Evolutionary conservation across 2,888 invertebrate species (phyloP).

Genomic region (Encarsia formosa): DNA sequence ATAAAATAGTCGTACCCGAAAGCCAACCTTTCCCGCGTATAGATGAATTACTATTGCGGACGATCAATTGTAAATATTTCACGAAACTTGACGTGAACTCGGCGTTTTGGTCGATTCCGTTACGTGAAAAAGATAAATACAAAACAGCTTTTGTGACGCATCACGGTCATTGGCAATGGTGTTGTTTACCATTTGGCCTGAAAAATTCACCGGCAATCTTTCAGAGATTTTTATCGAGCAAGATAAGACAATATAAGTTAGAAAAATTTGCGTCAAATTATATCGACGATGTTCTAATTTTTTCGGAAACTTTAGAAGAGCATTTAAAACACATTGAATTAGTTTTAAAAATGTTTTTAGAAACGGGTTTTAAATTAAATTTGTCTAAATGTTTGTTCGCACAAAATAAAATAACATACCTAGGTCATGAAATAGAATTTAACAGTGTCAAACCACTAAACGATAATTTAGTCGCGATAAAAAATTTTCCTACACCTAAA

Average conservation of each 20-base stretch:
- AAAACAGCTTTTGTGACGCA: too few relatives aligned
- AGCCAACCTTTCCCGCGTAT: constrained; percentile 26
- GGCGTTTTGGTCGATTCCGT: too few relatives aligned
- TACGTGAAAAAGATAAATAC: too few relatives aligned
- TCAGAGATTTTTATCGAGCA: constrained; percentile 29
- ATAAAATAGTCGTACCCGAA: constrained; percentile 24
- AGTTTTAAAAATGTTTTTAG: constrained; percentile 21
- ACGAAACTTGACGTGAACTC: too few relatives aligned
- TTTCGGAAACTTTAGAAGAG: constrained; percentile 24
- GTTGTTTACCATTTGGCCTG: constrained; percentile 27
- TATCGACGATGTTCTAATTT: constrained; percentile 27
- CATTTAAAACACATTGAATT: constrained; percentile 21
- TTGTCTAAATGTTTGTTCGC: constrained; percentile 27
- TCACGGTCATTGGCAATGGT: constrained; percentile 26
- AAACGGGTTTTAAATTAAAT: constrained; percentile 27
- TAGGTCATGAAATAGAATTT: constrained; percentile 23
- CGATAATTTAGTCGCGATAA: too few relatives aligned
- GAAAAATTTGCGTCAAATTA: constrained; percentile 24
- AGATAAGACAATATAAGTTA: constrained; percentile 28
- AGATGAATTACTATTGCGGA: constrained; percentile 20
- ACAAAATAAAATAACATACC: constrained; percentile 21
- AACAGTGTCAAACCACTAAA: constrained; percentile 25
- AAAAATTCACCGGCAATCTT: constrained; percentile 32
- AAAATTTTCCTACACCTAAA: too few relatives aligned
- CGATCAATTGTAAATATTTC: constrained; percentile 24